Evolutionary conservation across 2,113 vertebrate species (phyloP), one percentile per base, ranked within the genome.

Genomic region (Heterotilapia buettikoferi): DNA sequence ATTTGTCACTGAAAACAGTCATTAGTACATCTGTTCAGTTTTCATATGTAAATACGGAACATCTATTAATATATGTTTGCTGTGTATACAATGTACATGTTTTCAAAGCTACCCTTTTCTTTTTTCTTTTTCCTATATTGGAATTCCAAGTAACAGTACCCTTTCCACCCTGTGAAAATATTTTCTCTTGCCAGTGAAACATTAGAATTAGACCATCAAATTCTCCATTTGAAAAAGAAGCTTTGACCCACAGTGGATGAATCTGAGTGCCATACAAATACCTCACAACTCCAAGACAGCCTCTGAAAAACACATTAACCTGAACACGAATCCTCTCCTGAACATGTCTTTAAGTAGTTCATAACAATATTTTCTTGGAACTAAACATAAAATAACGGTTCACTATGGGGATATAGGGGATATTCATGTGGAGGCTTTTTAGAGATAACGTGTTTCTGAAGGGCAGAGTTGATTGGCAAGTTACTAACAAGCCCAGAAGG

Each of bases 201-300:
- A 81, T 90, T 92, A 89, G 90, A 94, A 93, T 63, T 93, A 92
- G 95, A 95, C 94, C 94, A 95, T 95, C 92, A 94, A 92, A 87
- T 89, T 80, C 73, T 26, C 83, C 47, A 76, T 88, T 66, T 90
- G 38, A 90, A 90, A 80, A 84, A 56, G 59, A 38, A 40, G 63
- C 21, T 29, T 2, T 29, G 14, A 43, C 57, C 59, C 90, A 82
- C 19, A 78, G 71, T 81, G 90, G 73, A 83, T 18, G 59, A 59
- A 53, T 80, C 26, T 54, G 57, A 40, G 53, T 24, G 40, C 13
- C 38, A 40, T 47, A 8, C 43, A 84, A 9, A 86, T 84, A 71
- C 18, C 59, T n/a, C 11, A 19, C 33, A 87, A 40, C 79, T 43
- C 29, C 54, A 47, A 6, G 47, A 79, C 38, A 2, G 11, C 40